Evolutionary conservation across 2,797 vertebrate species (phyloP).

Genomic region (Picus viridis): DNA sequence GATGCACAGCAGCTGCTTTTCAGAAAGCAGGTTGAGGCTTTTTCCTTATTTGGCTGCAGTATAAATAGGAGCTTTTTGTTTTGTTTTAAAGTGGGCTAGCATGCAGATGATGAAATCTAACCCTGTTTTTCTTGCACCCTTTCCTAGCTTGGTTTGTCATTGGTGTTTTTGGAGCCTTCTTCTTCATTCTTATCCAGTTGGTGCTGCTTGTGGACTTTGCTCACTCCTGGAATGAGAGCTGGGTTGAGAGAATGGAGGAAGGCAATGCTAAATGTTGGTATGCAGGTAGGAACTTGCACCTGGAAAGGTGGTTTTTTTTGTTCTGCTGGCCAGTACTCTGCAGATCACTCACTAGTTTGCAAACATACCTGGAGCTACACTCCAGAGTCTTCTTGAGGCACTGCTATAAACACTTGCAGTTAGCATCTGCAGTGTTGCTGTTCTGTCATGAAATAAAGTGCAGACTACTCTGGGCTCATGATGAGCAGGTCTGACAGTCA

Average conservation of each 20-base stretch:
- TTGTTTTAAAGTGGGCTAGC: background rate
- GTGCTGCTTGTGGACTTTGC: constrained; percentile 90
- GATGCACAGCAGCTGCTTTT: background rate
- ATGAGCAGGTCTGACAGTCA: background rate
- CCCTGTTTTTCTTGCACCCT: constrained; percentile 5
- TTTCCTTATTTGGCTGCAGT: background rate
- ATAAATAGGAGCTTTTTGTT: background rate
- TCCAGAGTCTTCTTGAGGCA: background rate
- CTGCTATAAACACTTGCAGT: background rate
- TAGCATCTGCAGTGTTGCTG: background rate
- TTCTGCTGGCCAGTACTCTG: background rate
- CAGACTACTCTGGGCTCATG: background rate
- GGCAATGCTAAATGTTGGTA: constrained; percentile 88
- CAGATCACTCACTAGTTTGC: background rate
- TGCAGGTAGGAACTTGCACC: constrained; percentile 81
- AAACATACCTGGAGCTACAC: background rate
- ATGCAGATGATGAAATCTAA: background rate
- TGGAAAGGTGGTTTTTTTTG: background rate
- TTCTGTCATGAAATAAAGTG: background rate
- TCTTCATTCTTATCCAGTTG: constrained; percentile 93
- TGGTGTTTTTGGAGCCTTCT: constrained; percentile 83
- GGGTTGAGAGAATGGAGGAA: constrained; percentile 87
- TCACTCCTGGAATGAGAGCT: constrained; percentile 91
- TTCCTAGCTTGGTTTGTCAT: constrained; percentile 85
- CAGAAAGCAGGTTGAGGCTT: background rate